Base-by-base conservation (phyloP, 2,888 invertebrate species). In the Drosophila bunnanda region DNA sequence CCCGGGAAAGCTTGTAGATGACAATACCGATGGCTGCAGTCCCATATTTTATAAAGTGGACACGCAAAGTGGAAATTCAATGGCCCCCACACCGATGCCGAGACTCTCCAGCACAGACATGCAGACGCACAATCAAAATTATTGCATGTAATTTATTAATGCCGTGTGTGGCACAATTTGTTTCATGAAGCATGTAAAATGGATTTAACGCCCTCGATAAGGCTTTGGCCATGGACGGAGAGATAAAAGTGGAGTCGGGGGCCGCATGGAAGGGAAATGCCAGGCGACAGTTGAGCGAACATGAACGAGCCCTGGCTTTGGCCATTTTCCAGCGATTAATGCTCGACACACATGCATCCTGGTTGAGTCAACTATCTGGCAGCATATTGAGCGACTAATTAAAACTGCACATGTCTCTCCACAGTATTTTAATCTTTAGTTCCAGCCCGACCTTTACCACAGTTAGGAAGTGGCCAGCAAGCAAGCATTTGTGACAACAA, bases 61-160 rank as follows among this genome's bases (percentile, higher is more conserved):
- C 50, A 53, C 68, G 61, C 55, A 57, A 77, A 70, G 60, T 75
- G 65, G 25, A 55, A 82, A 77, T 70, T 72, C 88, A 86, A 65
- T 75, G 62, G 68, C 83, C 78, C 78, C 70, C 69, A 61, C 69
- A 46, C 61, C 55, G 48, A 53, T 25, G 41, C 46, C 34, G 46
- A 60, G 41, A 50, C 58, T 20, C 39, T 13, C n/a, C n/a, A 50
- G 38, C 25, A 32, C 58, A 59, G 32, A 50, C 39, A 48, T 20
- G 39, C 50, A 28, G 13, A 28, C 12, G 43, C 41, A 58, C 61
- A 75, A 59, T 69, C 50, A 56, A 77, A 66, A 64, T 76, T 58
- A 79, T 75, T 69, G 53, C 67, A 59, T 76, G 76, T 86, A 88
- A 83, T 88, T 88, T 86, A 83, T 83, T 86, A 83, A 86, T 83